Base-by-base conservation (phyloP, 2,797 vertebrate genomes). In the Chromis chromis region DNA sequence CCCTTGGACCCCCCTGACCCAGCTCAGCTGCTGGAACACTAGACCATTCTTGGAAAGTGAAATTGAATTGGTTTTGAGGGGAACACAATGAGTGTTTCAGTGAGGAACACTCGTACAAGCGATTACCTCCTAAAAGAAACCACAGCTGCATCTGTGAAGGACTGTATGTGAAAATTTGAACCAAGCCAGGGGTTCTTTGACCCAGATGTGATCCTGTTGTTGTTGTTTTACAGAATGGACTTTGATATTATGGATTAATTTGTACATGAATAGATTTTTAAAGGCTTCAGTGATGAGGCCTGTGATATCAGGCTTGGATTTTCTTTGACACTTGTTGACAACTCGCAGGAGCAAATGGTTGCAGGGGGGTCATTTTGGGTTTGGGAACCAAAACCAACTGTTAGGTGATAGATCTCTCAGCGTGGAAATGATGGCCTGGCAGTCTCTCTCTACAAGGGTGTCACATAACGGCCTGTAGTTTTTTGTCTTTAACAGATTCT, bases 21-120 rank as follows among this genome's bases (percentile, higher is more conserved):
- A 55, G 80, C 89, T 93, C 92, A 87, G 90, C 91, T 93, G 91
- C 90, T 85, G 65, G 83, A 90, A 92, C 90, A 89, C 87, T 88
- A 25, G 83, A 59, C 80, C 79, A 70, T 92, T 92, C 90, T 93
- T 85, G 82, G 88, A 94, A 92, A 90, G 88, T 77, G 82, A 86
- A 89, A 91, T 91, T 86, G 83, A 83, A 89, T 91, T 90, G 83
- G 88, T 90, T 92, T 87, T 82, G 70, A 70, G 70, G 78, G 62
- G 71, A 88, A 85, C 82, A 83, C 86, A 83, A 74, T 90, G 82
- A 75, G n/a, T 5, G 79, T 82, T 88, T 90, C 59, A 83, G 85
- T 63, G 70, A 79, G 42, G 70, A 81, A 80, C 82, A 68, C 81
- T 71, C 82, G 60, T 78, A 80, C 74, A 76, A 81, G 67, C 48